A percentile compares a stretch with the other conserved stretches of the same genome.
Conservation (phyloP, 2,113 vertebrate genomes). For the Polyodon spathula region DNA sequence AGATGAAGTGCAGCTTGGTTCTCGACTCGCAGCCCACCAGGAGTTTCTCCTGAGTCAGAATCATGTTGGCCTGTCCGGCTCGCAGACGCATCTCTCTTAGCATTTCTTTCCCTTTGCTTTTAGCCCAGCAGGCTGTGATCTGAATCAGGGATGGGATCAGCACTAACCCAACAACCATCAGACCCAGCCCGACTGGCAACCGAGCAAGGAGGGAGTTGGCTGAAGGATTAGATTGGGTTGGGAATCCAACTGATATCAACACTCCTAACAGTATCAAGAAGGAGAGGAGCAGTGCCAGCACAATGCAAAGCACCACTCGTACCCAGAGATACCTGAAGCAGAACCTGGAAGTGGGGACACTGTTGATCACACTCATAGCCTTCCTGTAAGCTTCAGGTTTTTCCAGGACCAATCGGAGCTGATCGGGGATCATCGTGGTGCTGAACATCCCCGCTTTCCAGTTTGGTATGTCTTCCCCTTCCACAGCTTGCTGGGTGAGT, state of each 20-base stretch:
- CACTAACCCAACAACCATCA: rapidly evolving
- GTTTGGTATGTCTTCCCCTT: slow-evolving; percentile 26
- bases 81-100: slow-evolving; percentile 23
- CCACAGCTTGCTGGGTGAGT: slow-evolving; percentile 30
- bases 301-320: background rate
- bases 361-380: slow-evolving; percentile 36
- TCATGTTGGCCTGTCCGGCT: slow-evolving; percentile 32
- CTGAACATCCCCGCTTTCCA: slow-evolving; percentile 39
- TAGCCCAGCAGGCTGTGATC: slow-evolving; percentile 14
- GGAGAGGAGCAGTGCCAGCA: background rate
- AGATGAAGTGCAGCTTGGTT: slow-evolving; percentile 35
- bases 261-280: too few species aligned
- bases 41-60: slow-evolving; percentile 31
- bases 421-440: slow-evolving; percentile 36
- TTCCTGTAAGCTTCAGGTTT: slow-evolving; percentile 30
- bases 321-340: slow-evolving; percentile 17
- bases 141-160: background rate
- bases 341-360: slow-evolving; percentile 22
- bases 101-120: slow-evolving; percentile 21
- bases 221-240: too few species aligned
- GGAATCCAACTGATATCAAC: too few species aligned
- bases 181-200: too few species aligned
- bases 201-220: too few species aligned
- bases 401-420: slow-evolving; percentile 33
- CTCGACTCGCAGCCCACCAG: slow-evolving; percentile 32